These are phyloP conservation scores for Callosobruchus maculatus DNA, from an alignment of 2,888 invertebrate species.

Conservation along the genomic window DNA sequence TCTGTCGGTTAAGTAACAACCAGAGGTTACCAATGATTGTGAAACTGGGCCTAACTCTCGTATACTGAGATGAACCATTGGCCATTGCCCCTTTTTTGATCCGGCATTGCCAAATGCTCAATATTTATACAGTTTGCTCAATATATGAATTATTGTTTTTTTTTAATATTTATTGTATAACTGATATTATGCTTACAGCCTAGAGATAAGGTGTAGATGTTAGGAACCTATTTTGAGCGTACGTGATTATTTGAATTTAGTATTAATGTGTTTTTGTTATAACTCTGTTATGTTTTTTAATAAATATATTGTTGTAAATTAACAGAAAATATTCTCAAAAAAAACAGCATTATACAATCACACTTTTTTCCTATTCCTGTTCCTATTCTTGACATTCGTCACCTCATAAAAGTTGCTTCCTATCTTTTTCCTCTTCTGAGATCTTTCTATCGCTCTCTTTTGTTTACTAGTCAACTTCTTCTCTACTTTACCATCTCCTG, in stretches of 20 bases:
- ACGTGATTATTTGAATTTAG: not conserved
- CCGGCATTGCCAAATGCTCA: not conserved
- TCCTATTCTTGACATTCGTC: slow-evolving; percentile 84
- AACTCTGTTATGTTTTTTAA: not conserved
- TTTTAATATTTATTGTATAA: not conserved
- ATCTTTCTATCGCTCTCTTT: slow-evolving; percentile 69
- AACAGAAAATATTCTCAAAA: not conserved
- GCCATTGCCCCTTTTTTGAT: too few species aligned
- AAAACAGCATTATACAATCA: not conserved
- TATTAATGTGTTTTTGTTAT: not conserved
- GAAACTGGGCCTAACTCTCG: too few species aligned
- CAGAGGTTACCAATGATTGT: too few species aligned
- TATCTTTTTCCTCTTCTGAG: slow-evolving; percentile 73
- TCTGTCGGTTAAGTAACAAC: too few species aligned
- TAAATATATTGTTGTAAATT: not conserved
- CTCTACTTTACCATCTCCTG: slow-evolving; percentile 21
- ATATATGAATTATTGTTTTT: not conserved
- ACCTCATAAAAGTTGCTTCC: slow-evolving; percentile 89
- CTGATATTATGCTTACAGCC: not conserved
- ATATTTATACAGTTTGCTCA: not conserved
- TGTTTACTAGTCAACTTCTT: slow-evolving; percentile 73
- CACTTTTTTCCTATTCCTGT: slow-evolving; percentile 64
- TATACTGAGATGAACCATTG: too few species aligned
- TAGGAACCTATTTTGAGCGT: not conserved
- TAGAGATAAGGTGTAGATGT: not conserved